Conservation (phyloP, 2,797 vertebrate genomes). For the Erethizon dorsatum region DNA sequence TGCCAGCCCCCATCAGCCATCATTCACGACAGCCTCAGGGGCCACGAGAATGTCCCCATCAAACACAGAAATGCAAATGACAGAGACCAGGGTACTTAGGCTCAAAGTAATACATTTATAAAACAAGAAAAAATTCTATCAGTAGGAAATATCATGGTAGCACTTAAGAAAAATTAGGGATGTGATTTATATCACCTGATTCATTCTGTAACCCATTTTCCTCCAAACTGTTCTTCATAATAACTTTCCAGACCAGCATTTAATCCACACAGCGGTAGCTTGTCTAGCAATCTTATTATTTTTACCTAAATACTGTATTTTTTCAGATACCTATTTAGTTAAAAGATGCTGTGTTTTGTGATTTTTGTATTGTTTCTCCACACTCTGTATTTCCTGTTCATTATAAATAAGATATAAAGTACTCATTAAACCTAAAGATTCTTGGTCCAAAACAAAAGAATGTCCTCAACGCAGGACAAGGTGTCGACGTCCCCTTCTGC, state of each 20-base stretch:
- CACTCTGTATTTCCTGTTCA: neutral
- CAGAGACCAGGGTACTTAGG: neutral
- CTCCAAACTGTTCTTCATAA: neutral
- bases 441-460: neutral
- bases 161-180: neutral
- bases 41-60: neutral
- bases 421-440: neutral
- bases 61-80: neutral
- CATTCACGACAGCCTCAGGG: neutral
- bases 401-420: neutral
- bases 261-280: neutral
- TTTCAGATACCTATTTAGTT: neutral
- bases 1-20: neutral
- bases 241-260: neutral
- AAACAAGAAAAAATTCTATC: neutral
- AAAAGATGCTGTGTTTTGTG: neutral
- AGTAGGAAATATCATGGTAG: neutral
- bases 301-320: neutral
- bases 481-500: no score
- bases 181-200: neutral
- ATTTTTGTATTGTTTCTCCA: neutral
- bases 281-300: neutral
- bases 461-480: neutral
- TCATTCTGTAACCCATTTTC: no score
- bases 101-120: neutral